Evolutionary conservation across 2,113 vertebrate genomes (phyloP), one percentile per base, ranked within the genome.

Genomic region (Trematocara zebra): DNA sequence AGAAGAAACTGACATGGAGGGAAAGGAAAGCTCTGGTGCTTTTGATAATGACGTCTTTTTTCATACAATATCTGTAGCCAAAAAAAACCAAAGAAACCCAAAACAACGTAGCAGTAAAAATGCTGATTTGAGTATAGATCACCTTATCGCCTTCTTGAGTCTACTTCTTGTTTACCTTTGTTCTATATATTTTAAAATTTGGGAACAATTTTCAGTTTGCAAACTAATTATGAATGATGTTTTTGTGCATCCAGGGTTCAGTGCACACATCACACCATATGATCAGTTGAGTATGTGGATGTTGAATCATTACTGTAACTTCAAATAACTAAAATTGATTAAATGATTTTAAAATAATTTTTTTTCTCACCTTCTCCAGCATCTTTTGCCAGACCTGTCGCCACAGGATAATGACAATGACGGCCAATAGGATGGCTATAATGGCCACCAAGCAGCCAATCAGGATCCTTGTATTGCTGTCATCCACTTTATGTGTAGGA

Each of bases 341-440:
- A 72, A 72, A 28, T 7, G 5, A 47, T 74, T 74, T 74, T 14
- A 5, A n/a, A 78, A 49, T 7, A 1, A 9, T 0, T 18, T 5
- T 80, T 81, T 26, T n/a, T 33, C 53, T 79, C 67, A 99, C 98
- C 97, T 99, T 99, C 90, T 99, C 98, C 69, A 99, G 95, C 97
- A 99, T 99, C 94, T 98, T 99, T 93, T 98, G 98, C 99, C 99
- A 99, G 93, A 99, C 98, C 88, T 99, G 98, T 51, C 98, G 94
- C 98, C 99, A 99, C 40, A 99, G 96, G 80, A 99, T 99, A 93
- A 99, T 99, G 93, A 99, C 97, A 6, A 99, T 99, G 89, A 99
- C 97, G 42, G 98, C 96, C 88, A 98, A 84, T 6, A 99, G 95
- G 90, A 99, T 99, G 90, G 97, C 98, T 86, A 99, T 99, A 91